Conservation (phyloP, 2,888 invertebrate genomes). For the Candidula unifasciata region DNA sequence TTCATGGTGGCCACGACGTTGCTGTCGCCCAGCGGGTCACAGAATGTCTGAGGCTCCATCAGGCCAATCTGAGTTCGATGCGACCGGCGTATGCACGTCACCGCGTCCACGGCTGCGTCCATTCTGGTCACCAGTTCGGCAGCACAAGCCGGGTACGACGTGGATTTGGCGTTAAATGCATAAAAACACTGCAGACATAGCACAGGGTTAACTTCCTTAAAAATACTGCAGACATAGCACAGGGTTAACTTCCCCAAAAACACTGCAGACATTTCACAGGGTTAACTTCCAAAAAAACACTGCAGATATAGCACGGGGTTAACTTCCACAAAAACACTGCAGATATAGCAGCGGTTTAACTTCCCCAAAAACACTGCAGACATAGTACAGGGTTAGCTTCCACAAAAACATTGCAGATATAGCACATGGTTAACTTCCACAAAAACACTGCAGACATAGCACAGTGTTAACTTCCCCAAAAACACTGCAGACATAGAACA, state of each 20-base stretch:
- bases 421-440: no score
- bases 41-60: conserved; percentile 81
- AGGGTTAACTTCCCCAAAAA: not conserved
- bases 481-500: no score
- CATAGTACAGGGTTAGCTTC: no score
- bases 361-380: no score
- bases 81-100: conserved; percentile 88
- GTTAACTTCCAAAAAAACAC: conserved; percentile 14
- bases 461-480: no score
- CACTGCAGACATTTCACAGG: not conserved
- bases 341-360: no score
- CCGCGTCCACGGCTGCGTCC: conserved; percentile 91
- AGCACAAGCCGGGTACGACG: conserved; percentile 88
- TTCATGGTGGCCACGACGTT: conserved; percentile 84
- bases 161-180: not conserved
- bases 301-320: not conserved
- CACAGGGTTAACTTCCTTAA: not conserved
- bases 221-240: conserved; percentile 17
- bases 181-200: conserved; percentile 25
- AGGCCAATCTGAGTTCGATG: conserved; percentile 63
- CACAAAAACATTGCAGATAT: no score
- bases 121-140: conserved; percentile 91
- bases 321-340: no score
- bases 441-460: no score
- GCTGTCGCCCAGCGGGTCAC: conserved; percentile 87